Percentiles rank a stretch among this genome's conserved stretches.
These are phyloP conservation scores for Atherinomorus stipes DNA, from an alignment of 2,113 vertebrate species.

Conservation along the genomic window DNA sequence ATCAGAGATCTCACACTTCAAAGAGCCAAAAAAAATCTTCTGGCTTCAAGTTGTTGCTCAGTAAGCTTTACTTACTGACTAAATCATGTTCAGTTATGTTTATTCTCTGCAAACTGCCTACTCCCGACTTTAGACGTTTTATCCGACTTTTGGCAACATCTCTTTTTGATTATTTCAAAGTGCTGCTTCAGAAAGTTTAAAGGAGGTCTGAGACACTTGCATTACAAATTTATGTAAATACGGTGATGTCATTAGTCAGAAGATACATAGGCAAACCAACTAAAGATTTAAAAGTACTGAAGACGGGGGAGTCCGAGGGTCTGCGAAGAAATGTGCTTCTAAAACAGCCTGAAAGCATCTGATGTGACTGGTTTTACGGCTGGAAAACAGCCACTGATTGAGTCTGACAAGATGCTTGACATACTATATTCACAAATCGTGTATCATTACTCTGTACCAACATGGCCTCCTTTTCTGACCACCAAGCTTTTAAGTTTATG, in stretches of 20 bases:
- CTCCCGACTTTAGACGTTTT: conserved; percentile 28
- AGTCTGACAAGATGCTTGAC: conserved; percentile 15
- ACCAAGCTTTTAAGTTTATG: not conserved
- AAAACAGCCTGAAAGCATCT: conserved; percentile 13
- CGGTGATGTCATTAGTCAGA: not conserved
- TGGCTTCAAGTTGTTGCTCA: conserved; percentile 10
- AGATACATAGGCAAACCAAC: not conserved
- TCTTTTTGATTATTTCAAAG: not conserved
- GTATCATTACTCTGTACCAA: not conserved
- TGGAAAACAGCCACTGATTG: conserved; percentile 1
- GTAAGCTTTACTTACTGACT: conserved; percentile 19
- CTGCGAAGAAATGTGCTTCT: not conserved
- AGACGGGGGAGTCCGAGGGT: not conserved
- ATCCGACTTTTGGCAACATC: not conserved
- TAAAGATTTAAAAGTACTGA: not conserved
- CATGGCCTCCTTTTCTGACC: no score
- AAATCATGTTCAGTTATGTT: conserved; percentile 36
- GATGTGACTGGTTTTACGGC: not conserved
- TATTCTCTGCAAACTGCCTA: conserved; percentile 13
- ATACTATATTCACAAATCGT: not conserved
- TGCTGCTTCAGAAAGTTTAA: not conserved
- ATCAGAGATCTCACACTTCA: conserved; percentile 28
- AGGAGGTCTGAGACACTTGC: not conserved
- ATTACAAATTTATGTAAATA: conserved; percentile 14
- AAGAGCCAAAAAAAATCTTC: conserved; percentile 13